Percentiles rank a stretch among this genome's conserved stretches.
Conservation (phyloP, 2,797 vertebrate species). For the Apodemus agrarius region DNA sequence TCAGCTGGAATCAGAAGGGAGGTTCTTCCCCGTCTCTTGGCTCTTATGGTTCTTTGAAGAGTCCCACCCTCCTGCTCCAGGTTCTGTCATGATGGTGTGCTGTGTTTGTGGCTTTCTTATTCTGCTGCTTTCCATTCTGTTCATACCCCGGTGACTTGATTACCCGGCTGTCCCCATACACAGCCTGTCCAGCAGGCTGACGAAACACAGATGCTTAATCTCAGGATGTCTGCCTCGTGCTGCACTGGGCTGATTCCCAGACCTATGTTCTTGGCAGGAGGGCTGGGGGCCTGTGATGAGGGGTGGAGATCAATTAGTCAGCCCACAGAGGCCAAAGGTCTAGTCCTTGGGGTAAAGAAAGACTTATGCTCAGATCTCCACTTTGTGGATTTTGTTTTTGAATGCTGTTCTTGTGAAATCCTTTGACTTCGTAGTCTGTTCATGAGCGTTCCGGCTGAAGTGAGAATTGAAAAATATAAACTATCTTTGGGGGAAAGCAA, state of each 20-base stretch:
- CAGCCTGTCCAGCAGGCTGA: constrained; percentile 45
- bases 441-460: constrained; percentile 38
- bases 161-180: background rate
- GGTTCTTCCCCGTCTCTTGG: background rate
- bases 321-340: background rate
- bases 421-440: constrained; percentile 42
- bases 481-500: background rate
- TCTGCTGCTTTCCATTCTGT: background rate
- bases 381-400: background rate
- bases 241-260: background rate
- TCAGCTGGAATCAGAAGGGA: background rate
- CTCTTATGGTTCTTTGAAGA: background rate
- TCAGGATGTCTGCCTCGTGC: background rate
- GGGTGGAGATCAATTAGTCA: background rate
- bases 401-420: constrained; percentile 18
- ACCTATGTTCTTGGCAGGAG: background rate
- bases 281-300: background rate
- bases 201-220: constrained; percentile 35
- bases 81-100: accelerated
- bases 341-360: background rate
- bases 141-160: constrained; percentile 1
- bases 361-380: background rate
- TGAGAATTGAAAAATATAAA: constrained; percentile 50
- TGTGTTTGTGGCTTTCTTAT: background rate
- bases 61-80: background rate